Evolutionary conservation across 2,888 invertebrate species (phyloP).

Genomic region (Lissocephala sabroskyi): DNA sequence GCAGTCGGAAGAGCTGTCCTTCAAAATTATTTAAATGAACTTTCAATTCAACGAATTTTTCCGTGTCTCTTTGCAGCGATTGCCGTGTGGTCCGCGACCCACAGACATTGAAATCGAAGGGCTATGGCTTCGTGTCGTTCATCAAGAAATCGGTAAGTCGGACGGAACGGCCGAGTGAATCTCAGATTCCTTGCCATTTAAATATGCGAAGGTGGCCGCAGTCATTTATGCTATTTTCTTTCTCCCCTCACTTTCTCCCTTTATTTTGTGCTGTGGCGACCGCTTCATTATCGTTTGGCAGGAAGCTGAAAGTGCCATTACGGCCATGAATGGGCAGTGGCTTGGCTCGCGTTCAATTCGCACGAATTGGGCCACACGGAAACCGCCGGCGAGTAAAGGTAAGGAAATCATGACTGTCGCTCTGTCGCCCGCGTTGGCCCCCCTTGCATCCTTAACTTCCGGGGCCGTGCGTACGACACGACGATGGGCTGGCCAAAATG

Average conservation of each 20-base stretch:
- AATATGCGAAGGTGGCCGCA: too few relatives aligned
- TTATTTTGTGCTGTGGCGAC: neutral
- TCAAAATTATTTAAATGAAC: conserved; percentile 7
- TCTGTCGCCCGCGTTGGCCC: conserved; percentile 44
- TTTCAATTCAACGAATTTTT: neutral
- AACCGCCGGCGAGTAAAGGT: conserved; percentile 94
- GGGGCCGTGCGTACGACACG: conserved; percentile 28
- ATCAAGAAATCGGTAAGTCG: conserved; percentile 97
- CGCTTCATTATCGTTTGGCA: conserved; percentile 70
- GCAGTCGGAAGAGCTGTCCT: neutral
- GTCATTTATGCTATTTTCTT: conserved; percentile 7
- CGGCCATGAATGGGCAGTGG: conserved; percentile 99
- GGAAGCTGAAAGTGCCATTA: conserved; percentile 99
- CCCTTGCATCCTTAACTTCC: too few relatives aligned
- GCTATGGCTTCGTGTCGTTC: conserved; percentile 99
- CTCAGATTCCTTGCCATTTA: too few relatives aligned
- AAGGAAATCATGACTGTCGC: conserved; percentile 74
- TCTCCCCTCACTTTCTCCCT: neutral
- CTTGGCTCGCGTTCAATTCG: conserved; percentile 97
- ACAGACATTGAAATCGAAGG: conserved; percentile 98
- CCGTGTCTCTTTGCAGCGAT: conserved; percentile 79
- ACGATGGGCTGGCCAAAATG: neutral
- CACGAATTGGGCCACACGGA: conserved; percentile 99
- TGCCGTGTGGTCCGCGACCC: conserved; percentile 99
- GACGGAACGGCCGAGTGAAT: too few relatives aligned